Conservation (phyloP, 1,140 invertebrate species). For the Phocides pigmalion region DNA sequence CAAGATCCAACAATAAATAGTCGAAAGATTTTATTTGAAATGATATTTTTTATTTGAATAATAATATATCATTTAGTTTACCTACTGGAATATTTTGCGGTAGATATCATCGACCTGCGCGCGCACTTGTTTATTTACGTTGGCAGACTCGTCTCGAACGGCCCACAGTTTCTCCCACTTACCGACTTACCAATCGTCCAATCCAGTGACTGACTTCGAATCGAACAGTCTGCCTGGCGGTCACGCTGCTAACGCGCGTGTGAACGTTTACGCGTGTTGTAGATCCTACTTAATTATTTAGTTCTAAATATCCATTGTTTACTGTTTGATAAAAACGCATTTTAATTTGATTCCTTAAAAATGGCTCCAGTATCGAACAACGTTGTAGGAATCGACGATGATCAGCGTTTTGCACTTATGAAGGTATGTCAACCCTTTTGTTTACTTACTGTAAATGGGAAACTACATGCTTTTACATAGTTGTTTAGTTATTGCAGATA, state of each 20-base stretch:
- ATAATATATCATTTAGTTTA: too few relatives aligned
- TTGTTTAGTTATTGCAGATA: neutral
- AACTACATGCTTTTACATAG: neutral
- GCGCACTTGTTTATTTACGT: too few relatives aligned
- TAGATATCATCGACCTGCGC: too few relatives aligned
- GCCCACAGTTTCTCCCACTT: too few relatives aligned
- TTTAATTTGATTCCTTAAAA: constrained; percentile 36
- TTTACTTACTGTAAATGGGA: constrained; percentile 6
- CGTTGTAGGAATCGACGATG: constrained; percentile 82
- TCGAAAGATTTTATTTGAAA: too few relatives aligned
- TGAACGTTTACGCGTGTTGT: constrained; percentile 9
- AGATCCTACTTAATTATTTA: neutral
- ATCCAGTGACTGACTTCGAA: too few relatives aligned
- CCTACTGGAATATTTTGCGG: too few relatives aligned
- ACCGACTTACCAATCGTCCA: neutral
- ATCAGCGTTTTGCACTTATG: constrained; percentile 87
- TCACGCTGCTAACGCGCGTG: neutral
- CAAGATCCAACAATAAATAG: too few relatives aligned
- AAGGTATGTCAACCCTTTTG: constrained; percentile 81
- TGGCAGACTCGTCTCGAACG: too few relatives aligned
- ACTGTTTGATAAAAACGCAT: constrained; percentile 10
- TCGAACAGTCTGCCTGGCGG: neutral
- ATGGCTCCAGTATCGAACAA: constrained; percentile 74
- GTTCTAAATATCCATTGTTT: constrained; percentile 15
- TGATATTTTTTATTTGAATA: too few relatives aligned